Conservation (phyloP, 2,888 invertebrate genomes). For the Drosophila falleni region DNA sequence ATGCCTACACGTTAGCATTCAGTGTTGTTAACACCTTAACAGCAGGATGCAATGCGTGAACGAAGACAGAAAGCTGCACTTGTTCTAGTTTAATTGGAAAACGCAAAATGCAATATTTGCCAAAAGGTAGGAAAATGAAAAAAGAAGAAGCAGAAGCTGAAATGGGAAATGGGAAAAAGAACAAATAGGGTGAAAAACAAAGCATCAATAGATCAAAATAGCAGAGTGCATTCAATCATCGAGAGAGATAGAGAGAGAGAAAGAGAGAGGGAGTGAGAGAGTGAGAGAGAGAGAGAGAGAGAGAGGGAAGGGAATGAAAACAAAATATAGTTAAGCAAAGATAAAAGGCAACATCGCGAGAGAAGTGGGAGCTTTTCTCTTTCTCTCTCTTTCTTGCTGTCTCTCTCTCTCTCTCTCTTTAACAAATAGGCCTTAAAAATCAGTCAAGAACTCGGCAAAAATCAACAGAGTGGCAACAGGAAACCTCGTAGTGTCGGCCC, state of each 20-base stretch:
- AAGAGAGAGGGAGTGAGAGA: conserved; percentile 22
- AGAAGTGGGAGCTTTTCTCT: conserved; percentile 14
- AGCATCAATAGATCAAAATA: conserved; percentile 76
- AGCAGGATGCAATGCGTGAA: neutral
- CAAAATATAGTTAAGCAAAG: conserved; percentile 57
- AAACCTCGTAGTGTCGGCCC: conserved; percentile 15
- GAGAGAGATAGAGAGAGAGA: conserved; percentile 37
- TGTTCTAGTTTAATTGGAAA: conserved; percentile 78
- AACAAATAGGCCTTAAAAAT: conserved; percentile 62
- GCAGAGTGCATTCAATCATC: conserved; percentile 35
- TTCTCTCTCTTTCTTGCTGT: neutral
- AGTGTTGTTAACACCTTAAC: conserved; percentile 6
- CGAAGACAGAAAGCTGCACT: conserved; percentile 56
- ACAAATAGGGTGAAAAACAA: conserved; percentile 7
- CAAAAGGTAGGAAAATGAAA: conserved; percentile 5
- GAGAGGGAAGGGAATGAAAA: conserved; percentile 10
- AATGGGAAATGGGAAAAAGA: conserved; percentile 19
- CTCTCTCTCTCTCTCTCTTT: neutral
- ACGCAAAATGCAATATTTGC: conserved; percentile 78
- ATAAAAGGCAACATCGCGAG: conserved; percentile 24
- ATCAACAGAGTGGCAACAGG: conserved; percentile 63
- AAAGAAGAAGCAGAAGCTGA: conserved; percentile 7
- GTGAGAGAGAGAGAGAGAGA: conserved; percentile 32
- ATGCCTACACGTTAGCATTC: neutral
- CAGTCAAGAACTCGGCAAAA: conserved; percentile 63